Base-by-base conservation (phyloP, 2,113 vertebrate species). In the Scomber japonicus region DNA sequence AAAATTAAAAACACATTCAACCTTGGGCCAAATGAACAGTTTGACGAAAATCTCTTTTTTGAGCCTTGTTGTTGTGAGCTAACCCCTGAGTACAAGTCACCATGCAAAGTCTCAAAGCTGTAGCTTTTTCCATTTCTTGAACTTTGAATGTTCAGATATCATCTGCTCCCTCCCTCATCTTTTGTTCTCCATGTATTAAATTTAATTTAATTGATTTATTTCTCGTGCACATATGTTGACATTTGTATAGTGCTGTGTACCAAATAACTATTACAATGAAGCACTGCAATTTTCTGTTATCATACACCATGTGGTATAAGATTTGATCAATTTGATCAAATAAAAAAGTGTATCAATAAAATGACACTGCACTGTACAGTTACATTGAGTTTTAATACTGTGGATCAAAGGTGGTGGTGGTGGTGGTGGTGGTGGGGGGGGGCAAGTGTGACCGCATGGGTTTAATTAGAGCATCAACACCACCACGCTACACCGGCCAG, bases 401-500 rank as follows among this genome's bases (percentile, higher is more conserved):
- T 66, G 12, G 62, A 87, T 89, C 50, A 57, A 72, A 88, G 77
- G 67, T 68, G 24, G 53, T 51, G 50, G 78, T 11, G 21, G 63
- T 31, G 40, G 24, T 21, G 77, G 67, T 68, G 24, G 53, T 48
- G 50, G 78, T 12, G 21, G 63, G 31, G 40, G 62, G 73, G 78
- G 73, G 75, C 72, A 90, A 75, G 88, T 90, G 87, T 88, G 88
- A 80, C 82, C 57, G 79, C 72, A 80, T 90, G 79, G 72, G 82
- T 86, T 92, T 95, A 94, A 95, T 95, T 90, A 92, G 85, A 92
- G 75, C 69, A 86, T 94, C 92, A 90, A 91, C 93, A 91, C 89
- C 56, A 73, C 49, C 49, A 48, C 74, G 12, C 82, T 76, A 83
- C 86, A 70, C 61, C 56, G 72, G 75, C 82, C 63, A 76, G 86